Evolutionary conservation across 1,140 invertebrate genomes (phyloP).

Genomic region (Drosophila bocki): DNA sequence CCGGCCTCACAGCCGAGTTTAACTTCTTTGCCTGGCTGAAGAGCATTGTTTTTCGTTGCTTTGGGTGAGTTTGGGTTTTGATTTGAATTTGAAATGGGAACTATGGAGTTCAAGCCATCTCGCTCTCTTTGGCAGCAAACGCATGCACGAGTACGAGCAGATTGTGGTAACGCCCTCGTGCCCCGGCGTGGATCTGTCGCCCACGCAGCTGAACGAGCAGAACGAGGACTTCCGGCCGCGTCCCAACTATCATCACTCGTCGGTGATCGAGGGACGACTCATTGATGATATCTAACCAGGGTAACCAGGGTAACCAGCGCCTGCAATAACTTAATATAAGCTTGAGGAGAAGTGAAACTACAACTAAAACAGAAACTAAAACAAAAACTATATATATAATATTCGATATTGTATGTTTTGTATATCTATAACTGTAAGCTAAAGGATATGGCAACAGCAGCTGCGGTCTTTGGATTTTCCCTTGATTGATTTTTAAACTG

Average conservation of each 20-base stretch:
- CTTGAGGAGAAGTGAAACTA: constrained; percentile 11
- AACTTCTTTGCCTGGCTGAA: constrained; percentile 94
- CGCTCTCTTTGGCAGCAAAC: constrained; percentile 86
- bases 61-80: constrained; percentile 90
- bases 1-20: constrained; percentile 95
- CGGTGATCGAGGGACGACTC: constrained; percentile 91
- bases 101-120: constrained; percentile 3
- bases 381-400: constrained; percentile 8
- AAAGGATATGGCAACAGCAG: constrained; percentile 27
- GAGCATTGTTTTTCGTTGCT: constrained; percentile 89
- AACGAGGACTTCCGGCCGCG: constrained; percentile 97
- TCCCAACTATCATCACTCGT: constrained; percentile 96
- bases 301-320: constrained; percentile 7
- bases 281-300: constrained; percentile 86
- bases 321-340: constrained; percentile 36
- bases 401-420: constrained; percentile 37
- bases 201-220: constrained; percentile 96
- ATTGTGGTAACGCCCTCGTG: constrained; percentile 95
- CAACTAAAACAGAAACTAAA: constrained; percentile 1
- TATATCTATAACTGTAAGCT: constrained; percentile 22
- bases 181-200: constrained; percentile 92
- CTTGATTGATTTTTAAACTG: background rate
- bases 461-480: constrained; percentile 15
- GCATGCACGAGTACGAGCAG: constrained; percentile 93
- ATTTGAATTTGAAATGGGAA: background rate